These are phyloP conservation scores for Diadumene lineata DNA, from an alignment of 92 coral and sea anemone species.

Conservation along the genomic window DNA sequence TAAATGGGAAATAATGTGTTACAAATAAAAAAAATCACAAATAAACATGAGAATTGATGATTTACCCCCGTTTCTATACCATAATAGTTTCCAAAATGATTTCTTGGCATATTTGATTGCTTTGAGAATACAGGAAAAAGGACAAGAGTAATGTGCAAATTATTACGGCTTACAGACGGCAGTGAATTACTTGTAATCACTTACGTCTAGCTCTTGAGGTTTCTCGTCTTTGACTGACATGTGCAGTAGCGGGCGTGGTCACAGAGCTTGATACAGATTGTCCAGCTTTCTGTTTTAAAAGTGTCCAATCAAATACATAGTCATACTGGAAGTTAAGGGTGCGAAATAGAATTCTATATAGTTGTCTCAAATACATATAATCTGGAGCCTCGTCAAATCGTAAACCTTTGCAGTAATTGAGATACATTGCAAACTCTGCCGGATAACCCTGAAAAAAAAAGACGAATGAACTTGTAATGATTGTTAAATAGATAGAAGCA, in stretches of 20 bases:
- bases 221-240: conserved; percentile 62
- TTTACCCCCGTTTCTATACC: no score
- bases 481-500: no score
- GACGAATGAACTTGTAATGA: no score
- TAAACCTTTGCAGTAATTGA: conserved; percentile 92
- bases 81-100: no score
- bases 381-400: conserved; percentile 96
- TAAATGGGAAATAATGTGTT: no score
- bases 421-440: conserved; percentile 99
- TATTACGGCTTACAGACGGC: not conserved
- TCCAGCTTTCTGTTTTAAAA: conserved; percentile 94
- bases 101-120: no score
- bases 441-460: conserved; percentile 98
- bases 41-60: no score
- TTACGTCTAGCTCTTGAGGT: conserved; percentile 70
- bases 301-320: conserved; percentile 97
- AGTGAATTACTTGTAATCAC: not conserved
- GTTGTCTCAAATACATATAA: conserved; percentile 95
- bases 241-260: conserved; percentile 65
- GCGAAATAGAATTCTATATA: conserved; percentile 93
- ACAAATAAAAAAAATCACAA: no score
- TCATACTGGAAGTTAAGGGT: conserved; percentile 98
- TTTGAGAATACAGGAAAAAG: no score
- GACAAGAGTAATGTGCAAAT: not conserved
- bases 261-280: conserved; percentile 81